Conservation (phyloP, 2,113 vertebrate species). For the Elanus axillaris region DNA sequence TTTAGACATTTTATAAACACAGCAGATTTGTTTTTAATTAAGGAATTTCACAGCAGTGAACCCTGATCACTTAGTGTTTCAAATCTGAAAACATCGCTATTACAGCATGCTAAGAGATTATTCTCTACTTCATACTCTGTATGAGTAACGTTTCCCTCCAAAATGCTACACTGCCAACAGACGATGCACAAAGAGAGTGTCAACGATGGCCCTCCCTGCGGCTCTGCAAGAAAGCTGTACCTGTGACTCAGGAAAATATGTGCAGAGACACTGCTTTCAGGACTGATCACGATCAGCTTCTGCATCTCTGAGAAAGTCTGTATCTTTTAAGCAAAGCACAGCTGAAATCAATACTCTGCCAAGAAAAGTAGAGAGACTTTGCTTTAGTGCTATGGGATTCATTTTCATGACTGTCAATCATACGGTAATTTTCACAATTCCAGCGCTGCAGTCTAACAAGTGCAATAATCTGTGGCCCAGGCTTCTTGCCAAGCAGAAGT, state of each 20-base stretch:
- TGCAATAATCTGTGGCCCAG: neutral
- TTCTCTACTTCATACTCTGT: neutral
- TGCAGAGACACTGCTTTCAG: neutral
- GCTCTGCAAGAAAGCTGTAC: neutral
- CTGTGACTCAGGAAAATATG: neutral
- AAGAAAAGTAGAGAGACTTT: slow-evolving; percentile 5
- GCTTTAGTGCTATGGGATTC: slow-evolving; percentile 5
- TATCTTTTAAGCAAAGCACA: slow-evolving; percentile 18
- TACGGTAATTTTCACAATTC: neutral
- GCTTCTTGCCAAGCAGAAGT: neutral
- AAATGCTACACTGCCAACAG: neutral
- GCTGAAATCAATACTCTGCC: slow-evolving; percentile 30
- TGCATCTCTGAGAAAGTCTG: neutral
- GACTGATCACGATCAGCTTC: neutral
- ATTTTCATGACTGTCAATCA: slow-evolving; percentile 41
- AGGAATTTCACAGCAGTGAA: slow-evolving; percentile 44
- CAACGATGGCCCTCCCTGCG: fast-evolving
- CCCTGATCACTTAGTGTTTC: slow-evolving; percentile 41
- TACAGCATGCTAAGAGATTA: neutral
- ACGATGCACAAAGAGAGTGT: neutral
- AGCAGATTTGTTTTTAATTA: slow-evolving; percentile 57
- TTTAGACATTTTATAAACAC: slow-evolving; percentile 55
- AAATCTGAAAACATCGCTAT: neutral
- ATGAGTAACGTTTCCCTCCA: neutral
- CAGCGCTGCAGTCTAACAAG: neutral